Evolutionary conservation across 2,888 invertebrate species (phyloP).

Genomic region (Pogonocherus hispidulus): DNA sequence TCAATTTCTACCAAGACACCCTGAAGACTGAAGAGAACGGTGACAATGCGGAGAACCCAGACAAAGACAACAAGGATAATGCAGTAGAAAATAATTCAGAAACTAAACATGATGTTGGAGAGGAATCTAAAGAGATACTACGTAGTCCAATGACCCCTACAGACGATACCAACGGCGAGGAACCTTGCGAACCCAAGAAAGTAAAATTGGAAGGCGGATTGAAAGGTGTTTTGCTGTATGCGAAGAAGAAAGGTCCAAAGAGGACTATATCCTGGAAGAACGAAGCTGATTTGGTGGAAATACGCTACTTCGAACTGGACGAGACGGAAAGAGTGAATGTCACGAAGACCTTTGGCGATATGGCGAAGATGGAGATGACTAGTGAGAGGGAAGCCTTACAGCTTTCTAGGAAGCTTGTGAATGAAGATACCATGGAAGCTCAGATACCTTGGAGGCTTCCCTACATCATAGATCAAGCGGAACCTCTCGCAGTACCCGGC

Average conservation of each 20-base stretch:
- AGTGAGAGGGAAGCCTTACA: slow-evolving; percentile 88
- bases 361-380: slow-evolving; percentile 90
- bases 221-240: slow-evolving; percentile 81
- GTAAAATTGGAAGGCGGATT: slow-evolving; percentile 72
- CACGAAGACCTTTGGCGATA: slow-evolving; percentile 89
- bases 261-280: slow-evolving; percentile 84
- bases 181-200: slow-evolving; percentile 51
- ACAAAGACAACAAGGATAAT: slow-evolving; percentile 49
- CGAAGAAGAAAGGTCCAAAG: slow-evolving; percentile 84
- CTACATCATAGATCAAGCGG: slow-evolving; percentile 78
- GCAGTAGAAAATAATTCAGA: slow-evolving; percentile 57
- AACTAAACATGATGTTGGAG: slow-evolving; percentile 49
- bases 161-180: slow-evolving; percentile 69
- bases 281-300: slow-evolving; percentile 83
- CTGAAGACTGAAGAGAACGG: slow-evolving; percentile 68
- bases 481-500: slow-evolving; percentile 78
- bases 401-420: slow-evolving; percentile 81
- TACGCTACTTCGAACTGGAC: slow-evolving; percentile 93
- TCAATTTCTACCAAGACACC: slow-evolving; percentile 93
- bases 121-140: slow-evolving; percentile 50
- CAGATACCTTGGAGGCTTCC: slow-evolving; percentile 83
- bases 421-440: slow-evolving; percentile 87
- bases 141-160: slow-evolving; percentile 47
- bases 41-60: slow-evolving; percentile 65
- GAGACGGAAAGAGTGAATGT: slow-evolving; percentile 97